Evolutionary conservation across 1,140 invertebrate genomes (phyloP), one percentile per base, ranked within the genome.

Genomic region (Ylistrum balloti): DNA sequence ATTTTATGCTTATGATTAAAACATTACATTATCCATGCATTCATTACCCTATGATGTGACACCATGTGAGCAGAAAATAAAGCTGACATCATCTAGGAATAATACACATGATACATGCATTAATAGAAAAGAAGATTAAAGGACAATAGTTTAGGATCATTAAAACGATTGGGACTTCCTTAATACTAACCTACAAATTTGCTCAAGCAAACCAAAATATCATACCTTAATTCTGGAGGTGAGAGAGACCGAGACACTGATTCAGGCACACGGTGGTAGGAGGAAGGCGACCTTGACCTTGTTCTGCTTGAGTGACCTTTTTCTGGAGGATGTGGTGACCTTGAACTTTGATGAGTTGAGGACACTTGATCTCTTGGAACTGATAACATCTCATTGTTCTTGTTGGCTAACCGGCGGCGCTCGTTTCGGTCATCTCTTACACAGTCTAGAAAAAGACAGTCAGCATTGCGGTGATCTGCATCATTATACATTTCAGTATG

Each of bases 221-320:
- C 87, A 22, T 97, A 97, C 97, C 97, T 97, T 93, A 97, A 97
- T 93, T 98, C 97, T 87, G 98, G 97, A 90, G 98, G 98, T 90
- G 98, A 98, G 90, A 98, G 96, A 92, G 97, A 98, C 90, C 97
- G 97, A 95, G 97, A 97, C 93, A 96, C 96, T 33, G 97, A 97
- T 96, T 97, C 97, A 95, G 96, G 97, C 96, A 97, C 97, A 95
- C 94, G 96, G 85, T 94, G 94, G 90, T 95, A 94, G 93, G 91
- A 88, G 48, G 95, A 96, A 92, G 96, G 97, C 95, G 95, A 97
- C 94, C 96, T 96, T 92, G 96, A 96, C 90, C 96, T 90, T 85
- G 88, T 89, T 85, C 90, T 74, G 85, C 89, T 93, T 88, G 91
- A 87, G 90, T 90, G 95, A 95, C 88, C 96, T 93, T 87, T 94